Percentiles rank a stretch among this genome's conserved stretches.
Evolutionary conservation across 2,888 invertebrate species (phyloP).

Genomic region (Strigamia transsilvanica): DNA sequence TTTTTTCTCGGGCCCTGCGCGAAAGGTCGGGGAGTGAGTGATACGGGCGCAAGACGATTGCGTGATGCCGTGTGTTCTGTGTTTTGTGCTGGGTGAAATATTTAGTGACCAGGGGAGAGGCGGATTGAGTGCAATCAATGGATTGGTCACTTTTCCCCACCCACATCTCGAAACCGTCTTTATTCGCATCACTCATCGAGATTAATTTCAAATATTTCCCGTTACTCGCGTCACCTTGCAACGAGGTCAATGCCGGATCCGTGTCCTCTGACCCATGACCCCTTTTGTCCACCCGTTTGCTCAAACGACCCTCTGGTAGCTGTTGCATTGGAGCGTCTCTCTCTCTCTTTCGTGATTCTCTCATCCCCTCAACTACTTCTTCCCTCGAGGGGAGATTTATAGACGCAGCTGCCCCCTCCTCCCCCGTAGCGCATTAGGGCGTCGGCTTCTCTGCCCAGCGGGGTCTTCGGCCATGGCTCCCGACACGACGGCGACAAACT

Average conservation of each 20-base stretch:
- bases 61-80: slow-evolving; percentile 3
- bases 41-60: background rate
- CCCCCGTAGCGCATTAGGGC: slow-evolving; percentile 49
- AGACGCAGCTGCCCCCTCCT: slow-evolving; percentile 48
- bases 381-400: slow-evolving; percentile 43
- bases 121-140: slow-evolving; percentile 12
- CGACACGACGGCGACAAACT: slow-evolving; percentile 49
- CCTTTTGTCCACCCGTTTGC: slow-evolving; percentile 46
- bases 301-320: slow-evolving; percentile 27
- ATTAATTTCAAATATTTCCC: background rate
- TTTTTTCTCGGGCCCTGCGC: no score
- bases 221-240: slow-evolving; percentile 29
- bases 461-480: slow-evolving; percentile 49
- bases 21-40: background rate
- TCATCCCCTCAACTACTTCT: slow-evolving; percentile 2
- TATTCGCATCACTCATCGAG: slow-evolving; percentile 4
- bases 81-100: background rate
- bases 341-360: slow-evolving; percentile 12
- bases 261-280: slow-evolving; percentile 40
- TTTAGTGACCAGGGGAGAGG: slow-evolving; percentile 23
- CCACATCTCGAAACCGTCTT: background rate
- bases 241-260: slow-evolving; percentile 16
- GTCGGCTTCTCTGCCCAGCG: slow-evolving; percentile 49
- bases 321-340: slow-evolving; percentile 24
- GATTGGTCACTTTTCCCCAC: slow-evolving; percentile 20